Percentiles rank a stretch among this genome's conserved stretches.
phyloP scores from a whole-genome alignment of 2,888 invertebrate genomes.

The Corythucha ciliata region DNA sequence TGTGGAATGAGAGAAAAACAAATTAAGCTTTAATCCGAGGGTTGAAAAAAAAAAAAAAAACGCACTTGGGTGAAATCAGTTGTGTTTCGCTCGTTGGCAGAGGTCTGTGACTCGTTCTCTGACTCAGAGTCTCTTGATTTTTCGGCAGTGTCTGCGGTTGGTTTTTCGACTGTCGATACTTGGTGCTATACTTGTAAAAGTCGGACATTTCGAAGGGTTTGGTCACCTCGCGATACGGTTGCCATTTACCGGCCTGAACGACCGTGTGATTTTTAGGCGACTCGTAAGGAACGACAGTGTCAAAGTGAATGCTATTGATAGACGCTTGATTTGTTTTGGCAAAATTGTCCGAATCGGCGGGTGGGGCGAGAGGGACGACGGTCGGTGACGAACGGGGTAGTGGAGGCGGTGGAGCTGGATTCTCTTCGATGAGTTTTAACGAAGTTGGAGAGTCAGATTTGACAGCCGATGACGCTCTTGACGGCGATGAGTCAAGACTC shows the following conservation, averaged over 20 bases:
- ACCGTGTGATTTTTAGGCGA: slow-evolving; percentile 76
- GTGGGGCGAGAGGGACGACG: slow-evolving; percentile 12
- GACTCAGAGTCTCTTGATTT: too few species aligned
- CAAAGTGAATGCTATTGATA: slow-evolving; percentile 28
- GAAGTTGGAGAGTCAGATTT: slow-evolving; percentile 17
- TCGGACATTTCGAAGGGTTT: slow-evolving; percentile 98
- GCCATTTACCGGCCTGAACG: slow-evolving; percentile 79
- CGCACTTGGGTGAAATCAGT: neutral
- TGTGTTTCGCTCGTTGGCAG: slow-evolving; percentile 3
- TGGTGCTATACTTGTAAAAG: slow-evolving; percentile 94
- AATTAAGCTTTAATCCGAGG: too few species aligned
- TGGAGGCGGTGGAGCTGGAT: slow-evolving; percentile 5
- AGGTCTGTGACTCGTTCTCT: slow-evolving; percentile 12
- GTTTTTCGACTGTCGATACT: slow-evolving; percentile 58
- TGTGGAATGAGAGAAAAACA: too few species aligned
- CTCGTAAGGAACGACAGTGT: slow-evolving; percentile 50
- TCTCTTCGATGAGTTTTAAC: slow-evolving; percentile 17
- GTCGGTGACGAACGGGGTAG: slow-evolving; percentile 9
- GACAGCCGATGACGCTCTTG: slow-evolving; percentile 9
- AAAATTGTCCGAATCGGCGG: slow-evolving; percentile 17
- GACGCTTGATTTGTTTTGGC: slow-evolving; percentile 26
- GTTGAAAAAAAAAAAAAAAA: neutral
- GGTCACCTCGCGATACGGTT: slow-evolving; percentile 84
- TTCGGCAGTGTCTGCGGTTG: too few species aligned
- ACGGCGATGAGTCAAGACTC: slow-evolving; percentile 49